phyloP scores from a whole-genome alignment of 2,113 vertebrate species.

The Podarcis raffonei region DNA sequence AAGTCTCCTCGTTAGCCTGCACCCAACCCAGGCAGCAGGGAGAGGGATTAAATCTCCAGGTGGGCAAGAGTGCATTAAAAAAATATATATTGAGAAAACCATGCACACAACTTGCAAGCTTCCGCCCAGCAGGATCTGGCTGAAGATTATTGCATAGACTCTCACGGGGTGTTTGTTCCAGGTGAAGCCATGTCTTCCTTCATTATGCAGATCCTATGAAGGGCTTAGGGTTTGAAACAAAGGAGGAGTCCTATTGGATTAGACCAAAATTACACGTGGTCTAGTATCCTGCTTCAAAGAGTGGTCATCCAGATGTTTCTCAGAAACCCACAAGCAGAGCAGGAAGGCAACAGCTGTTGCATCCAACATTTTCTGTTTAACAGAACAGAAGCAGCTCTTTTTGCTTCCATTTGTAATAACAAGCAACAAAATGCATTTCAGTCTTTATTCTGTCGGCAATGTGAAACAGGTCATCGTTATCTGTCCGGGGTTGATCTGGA shows the following conservation, averaged over 20 bases:
- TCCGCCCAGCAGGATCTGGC: neutral
- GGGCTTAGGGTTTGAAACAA: neutral
- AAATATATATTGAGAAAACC: neutral
- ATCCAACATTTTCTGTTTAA: neutral
- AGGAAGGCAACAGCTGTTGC: neutral
- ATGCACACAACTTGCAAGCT: neutral
- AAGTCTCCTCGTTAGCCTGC: too few species aligned
- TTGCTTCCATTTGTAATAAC: neutral
- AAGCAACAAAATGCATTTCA: neutral
- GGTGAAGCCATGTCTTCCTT: neutral
- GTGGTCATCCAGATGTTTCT: neutral
- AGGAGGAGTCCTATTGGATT: neutral
- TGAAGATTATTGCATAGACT: neutral
- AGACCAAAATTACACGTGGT: neutral
- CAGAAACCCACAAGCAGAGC: neutral
- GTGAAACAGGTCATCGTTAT: neutral
- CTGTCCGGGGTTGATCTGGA: neutral
- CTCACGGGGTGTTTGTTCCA: neutral
- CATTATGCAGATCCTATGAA: neutral
- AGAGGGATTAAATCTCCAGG: too few species aligned
- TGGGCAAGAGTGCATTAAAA: slow-evolving; percentile 2
- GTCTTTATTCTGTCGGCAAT: neutral
- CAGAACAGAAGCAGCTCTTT: neutral
- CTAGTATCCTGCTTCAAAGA: neutral
- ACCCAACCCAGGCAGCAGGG: too few species aligned